A percentile compares a stretch with the other conserved stretches of the same genome.
Conservation (phyloP, 2,888 invertebrate species). For the Marasmarcha lunaedactyla region DNA sequence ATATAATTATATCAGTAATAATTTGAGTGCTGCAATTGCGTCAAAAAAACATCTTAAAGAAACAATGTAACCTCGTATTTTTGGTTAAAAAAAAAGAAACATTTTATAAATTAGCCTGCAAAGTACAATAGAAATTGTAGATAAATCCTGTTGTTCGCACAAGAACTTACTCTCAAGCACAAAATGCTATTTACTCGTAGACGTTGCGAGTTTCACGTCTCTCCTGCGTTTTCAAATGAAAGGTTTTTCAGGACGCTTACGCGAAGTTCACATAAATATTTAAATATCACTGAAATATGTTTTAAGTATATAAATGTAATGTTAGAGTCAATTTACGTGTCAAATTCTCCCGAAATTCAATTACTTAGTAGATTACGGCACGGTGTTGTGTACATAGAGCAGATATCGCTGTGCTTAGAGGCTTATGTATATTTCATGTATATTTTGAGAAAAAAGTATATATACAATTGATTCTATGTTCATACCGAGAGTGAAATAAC, state of each 20-base stretch:
- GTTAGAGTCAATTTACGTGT: conserved; percentile 66
- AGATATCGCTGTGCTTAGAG: background rate
- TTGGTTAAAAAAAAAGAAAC: too few relatives aligned
- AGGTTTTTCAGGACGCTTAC: background rate
- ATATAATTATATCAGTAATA: background rate
- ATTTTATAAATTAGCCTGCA: conserved; percentile 48
- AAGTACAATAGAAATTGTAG: conserved; percentile 53
- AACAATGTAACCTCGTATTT: background rate
- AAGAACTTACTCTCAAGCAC: conserved; percentile 11
- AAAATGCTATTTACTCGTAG: too few relatives aligned
- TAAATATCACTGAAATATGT: conserved; percentile 5
- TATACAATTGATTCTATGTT: background rate
- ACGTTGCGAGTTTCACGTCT: too few relatives aligned
- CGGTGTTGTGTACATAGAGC: conserved; percentile 15
- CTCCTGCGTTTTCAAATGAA: background rate
- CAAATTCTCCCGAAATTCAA: conserved; percentile 71
- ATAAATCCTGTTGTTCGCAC: conserved; percentile 25
- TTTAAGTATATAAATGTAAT: conserved; percentile 36
- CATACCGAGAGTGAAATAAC: too few relatives aligned
- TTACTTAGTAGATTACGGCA: conserved; percentile 58
- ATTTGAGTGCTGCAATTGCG: conserved; percentile 6
- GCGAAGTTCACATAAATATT: background rate
- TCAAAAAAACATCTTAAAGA: conserved; percentile 1
- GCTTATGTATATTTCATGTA: background rate
- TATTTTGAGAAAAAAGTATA: background rate